phyloP scores from a whole-genome alignment of 1,140 invertebrate genomes.

The Trachymyrmex septentrionalis region DNA sequence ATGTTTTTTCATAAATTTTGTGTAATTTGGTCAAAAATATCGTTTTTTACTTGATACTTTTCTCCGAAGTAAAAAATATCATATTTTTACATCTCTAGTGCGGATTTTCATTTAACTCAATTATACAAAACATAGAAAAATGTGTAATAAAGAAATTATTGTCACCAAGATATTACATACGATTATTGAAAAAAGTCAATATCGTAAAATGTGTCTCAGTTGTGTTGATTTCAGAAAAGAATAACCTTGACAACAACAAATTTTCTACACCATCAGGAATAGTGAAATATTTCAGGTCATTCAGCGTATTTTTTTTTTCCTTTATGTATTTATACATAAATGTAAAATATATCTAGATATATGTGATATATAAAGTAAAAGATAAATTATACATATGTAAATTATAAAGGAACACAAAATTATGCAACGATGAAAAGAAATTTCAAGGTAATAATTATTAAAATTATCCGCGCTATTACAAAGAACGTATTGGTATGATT shows the following conservation, averaged over 20 bases:
- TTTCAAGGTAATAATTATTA: neutral
- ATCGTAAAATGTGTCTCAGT: neutral
- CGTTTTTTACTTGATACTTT: too few relatives aligned
- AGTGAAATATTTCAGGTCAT: neutral
- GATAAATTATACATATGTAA: neutral
- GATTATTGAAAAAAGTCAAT: neutral
- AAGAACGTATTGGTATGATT: neutral
- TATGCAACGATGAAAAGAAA: neutral
- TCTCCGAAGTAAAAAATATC: too few relatives aligned
- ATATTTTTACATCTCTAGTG: too few relatives aligned
- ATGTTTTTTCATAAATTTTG: too few relatives aligned
- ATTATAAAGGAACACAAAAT: neutral
- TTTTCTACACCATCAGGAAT: neutral
- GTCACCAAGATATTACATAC: neutral
- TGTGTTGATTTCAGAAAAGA: neutral
- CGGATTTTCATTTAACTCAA: neutral
- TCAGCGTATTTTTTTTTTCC: neutral
- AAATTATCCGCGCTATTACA: neutral
- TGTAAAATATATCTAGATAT: too few relatives aligned
- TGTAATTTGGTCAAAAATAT: too few relatives aligned
- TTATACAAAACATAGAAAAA: neutral
- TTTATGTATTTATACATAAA: neutral
- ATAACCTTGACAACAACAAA: neutral
- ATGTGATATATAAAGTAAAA: too few relatives aligned
- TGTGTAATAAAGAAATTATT: neutral